Evolutionary conservation across 2,797 vertebrate species (phyloP), one percentile per base, ranked within the genome.

Genomic region (Xiphophorus birchmanni): DNA sequence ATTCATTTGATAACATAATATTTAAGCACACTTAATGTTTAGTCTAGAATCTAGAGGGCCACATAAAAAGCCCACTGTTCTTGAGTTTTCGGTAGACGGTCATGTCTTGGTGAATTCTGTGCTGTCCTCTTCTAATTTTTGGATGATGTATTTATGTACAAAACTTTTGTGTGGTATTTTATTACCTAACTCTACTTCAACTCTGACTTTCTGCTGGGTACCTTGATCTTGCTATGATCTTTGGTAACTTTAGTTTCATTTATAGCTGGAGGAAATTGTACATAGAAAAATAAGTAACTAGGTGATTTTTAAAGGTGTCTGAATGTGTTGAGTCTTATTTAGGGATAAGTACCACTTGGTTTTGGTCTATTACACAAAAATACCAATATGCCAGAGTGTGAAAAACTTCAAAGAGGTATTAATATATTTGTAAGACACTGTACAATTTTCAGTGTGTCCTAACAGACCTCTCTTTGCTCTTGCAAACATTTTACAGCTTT

Each of bases 401-500:
- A 40, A 67, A 67, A 71, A 26, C 42, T 5, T 45, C 42, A 23
- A 67, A 15, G 69, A 29, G 69, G 12, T 4, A 45, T 29, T 72
- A 29, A 45, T n/a, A 44, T 26, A 44, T n/a, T 71, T 44, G 40
- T 26, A 69, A 69, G 21, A 42, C 23, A 21, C 35, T 69, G 35
- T 69, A 69, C 6, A 71, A 44, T 42, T 69, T 69, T 12, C 10
- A 67, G 8, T 42, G 18, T 42, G 37, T 71, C 40, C 40, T 44
- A 45, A 45, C 26, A 45, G 69, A 72, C 40, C n/a, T 45, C 69
- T 72, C 69, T 75, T 42, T 56, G 50, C 50, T 75, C 40, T 54
- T 54, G 37, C 73, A 26, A 75, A 56, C n/a, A 54, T 75, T 79
- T 82, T 42, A 56, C 42, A 78, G n/a, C 18, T 71, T 65, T 58